Base-by-base conservation (phyloP, 2,797 vertebrate species). In the Anguilla marmorata region DNA sequence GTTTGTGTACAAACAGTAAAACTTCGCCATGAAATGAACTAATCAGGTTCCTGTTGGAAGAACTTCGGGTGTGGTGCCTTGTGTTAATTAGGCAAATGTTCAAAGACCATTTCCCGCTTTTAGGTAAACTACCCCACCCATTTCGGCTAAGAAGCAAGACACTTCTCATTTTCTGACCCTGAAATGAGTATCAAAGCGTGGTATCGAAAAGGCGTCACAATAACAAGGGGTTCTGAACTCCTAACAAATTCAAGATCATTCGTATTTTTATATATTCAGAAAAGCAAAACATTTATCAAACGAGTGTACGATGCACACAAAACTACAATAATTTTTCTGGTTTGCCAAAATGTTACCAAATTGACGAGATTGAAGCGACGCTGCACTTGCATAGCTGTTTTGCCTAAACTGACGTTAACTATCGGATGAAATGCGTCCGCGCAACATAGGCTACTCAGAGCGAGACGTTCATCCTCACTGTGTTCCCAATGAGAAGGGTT, bases 121-220 rank as follows among this genome's bases (percentile, higher is more conserved):
- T 82, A n/a, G 41, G 41, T 82, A 82, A 82, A 82, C 45, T 50
- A 82, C 79, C 79, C 0, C 79, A 82, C 79, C 79, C 79, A 82
- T 50, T 82, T 82, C 76, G 45, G 2, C 6, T 82, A 19, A 6
- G 41, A 82, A 50, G 8, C 37, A 12, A 41, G 16, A 14, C 45
- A n/a, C 33, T 76, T 76, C 12, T 37, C 24, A 50, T 19, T 82
- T 50, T 48, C 19, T 50, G 1, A 24, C 21, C 21, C 45, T 45
- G 11, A 74, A 37, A 21, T 33, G 33, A 37, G n/a, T 41, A 41
- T 45, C 14, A 16, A 41, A 48, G 76, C 33, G n/a, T 12, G 2
- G 19, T 48, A 5, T 82, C 27, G 19, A 50, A 50, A 48, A 5
- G 41, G 21, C 41, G 8, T 50, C 50, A 30, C 30, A 41, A 79